Evolutionary conservation across 2,113 vertebrate species (phyloP).

Genomic region (Anarhynchus alexandrinus): DNA sequence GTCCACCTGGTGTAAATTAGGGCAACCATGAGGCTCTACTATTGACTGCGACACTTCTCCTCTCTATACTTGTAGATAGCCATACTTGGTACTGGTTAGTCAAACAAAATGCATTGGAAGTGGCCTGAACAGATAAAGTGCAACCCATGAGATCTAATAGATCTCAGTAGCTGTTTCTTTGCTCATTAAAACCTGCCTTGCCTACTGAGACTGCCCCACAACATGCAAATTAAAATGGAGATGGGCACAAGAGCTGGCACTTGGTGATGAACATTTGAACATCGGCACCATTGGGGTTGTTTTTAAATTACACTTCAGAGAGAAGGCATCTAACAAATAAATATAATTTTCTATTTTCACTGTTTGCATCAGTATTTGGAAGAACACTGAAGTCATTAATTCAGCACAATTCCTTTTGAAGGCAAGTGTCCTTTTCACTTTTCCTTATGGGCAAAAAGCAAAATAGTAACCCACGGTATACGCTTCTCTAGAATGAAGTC

Average conservation of each 20-base stretch:
- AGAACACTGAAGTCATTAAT: background rate
- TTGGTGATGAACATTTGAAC: background rate
- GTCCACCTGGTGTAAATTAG: background rate
- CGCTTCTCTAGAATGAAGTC: background rate
- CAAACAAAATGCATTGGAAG: background rate
- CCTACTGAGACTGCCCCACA: background rate
- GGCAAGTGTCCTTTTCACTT: background rate
- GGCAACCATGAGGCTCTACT: background rate
- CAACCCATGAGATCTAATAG: background rate
- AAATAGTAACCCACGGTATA: background rate
- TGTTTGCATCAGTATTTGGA: background rate
- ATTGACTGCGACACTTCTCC: background rate
- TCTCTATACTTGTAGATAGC: background rate
- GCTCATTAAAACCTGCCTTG: background rate
- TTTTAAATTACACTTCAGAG: background rate
- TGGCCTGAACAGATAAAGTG: background rate
- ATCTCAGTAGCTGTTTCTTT: background rate
- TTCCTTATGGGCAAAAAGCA: background rate
- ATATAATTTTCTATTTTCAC: background rate
- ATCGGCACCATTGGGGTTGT: fast-evolving
- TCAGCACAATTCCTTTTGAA: background rate
- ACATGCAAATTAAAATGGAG: background rate
- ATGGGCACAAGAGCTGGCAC: background rate
- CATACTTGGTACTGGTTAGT: too few relatives aligned
- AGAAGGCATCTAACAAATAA: background rate